Evolutionary conservation across 2,113 vertebrate species (phyloP).

Genomic region (Reinhardtius hippoglossoides): DNA sequence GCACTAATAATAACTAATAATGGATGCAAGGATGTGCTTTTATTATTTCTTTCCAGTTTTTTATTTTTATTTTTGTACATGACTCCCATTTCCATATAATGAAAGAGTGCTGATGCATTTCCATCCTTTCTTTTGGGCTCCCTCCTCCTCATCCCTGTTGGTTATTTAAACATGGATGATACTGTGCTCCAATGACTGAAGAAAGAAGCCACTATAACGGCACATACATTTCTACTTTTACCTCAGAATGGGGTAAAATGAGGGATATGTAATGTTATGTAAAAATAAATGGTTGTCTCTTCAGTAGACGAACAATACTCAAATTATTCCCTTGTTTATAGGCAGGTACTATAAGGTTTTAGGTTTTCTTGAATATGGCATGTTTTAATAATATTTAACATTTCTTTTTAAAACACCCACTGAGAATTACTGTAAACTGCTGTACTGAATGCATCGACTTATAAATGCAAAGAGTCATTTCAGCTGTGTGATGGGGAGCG

Average conservation of each 20-base stretch:
- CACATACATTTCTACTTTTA: conserved; percentile 35
- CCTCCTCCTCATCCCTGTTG: conserved; percentile 1
- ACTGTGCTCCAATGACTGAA: conserved; percentile 3
- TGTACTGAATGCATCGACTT: conserved; percentile 8
- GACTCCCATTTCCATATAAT: conserved; percentile 7
- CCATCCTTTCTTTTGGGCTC: conserved; percentile 16
- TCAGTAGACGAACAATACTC: neutral
- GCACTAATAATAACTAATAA: conserved; percentile 13
- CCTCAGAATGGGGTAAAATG: neutral
- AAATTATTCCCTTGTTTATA: conserved; percentile 13
- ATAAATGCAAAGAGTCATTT: neutral
- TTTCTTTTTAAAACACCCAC: conserved; percentile 1
- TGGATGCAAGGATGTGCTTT: conserved; percentile 14
- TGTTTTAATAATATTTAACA: neutral
- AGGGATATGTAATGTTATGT: neutral
- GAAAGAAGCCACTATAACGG: conserved; percentile 7
- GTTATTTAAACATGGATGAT: conserved; percentile 3
- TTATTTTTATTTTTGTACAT: conserved; percentile 17
- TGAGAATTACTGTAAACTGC: conserved; percentile 16
- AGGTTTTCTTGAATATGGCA: neutral
- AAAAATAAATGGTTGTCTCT: conserved; percentile 1
- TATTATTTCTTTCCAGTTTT: neutral
- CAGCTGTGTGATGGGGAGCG: neutral
- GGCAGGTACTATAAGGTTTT: conserved; percentile 21
- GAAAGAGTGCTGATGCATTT: neutral